Percentiles rank a stretch among this genome's conserved stretches.
Conservation (phyloP, 2,797 vertebrate species). For the Pangasius mekongensis region DNA sequence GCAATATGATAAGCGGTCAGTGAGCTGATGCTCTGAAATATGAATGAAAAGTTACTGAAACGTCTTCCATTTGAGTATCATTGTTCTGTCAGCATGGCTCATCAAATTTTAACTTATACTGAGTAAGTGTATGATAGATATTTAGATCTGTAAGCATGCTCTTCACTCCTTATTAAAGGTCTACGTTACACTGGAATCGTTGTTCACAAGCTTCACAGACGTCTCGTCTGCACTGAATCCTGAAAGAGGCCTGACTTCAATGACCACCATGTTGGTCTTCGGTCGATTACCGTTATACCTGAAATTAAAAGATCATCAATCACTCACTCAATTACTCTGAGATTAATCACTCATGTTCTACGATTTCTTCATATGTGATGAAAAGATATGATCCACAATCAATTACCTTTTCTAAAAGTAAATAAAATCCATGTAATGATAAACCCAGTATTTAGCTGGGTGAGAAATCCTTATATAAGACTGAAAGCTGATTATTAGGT, state of each 20-base stretch:
- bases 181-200: background rate
- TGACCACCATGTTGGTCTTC: conserved; percentile 17
- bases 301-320: conserved; percentile 11
- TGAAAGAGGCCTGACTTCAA: conserved; percentile 10
- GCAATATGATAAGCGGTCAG: background rate
- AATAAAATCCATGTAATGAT: too few relatives aligned
- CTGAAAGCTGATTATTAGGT: too few relatives aligned
- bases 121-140: background rate
- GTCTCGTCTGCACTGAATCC: background rate
- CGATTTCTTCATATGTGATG: background rate
- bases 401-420: background rate
- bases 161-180: background rate
- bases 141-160: background rate
- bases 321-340: background rate
- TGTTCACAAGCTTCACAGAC: background rate
- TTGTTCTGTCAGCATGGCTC: background rate
- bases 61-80: background rate
- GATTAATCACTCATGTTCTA: background rate
- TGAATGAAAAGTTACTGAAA: background rate
- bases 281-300: background rate
- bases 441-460: too few relatives aligned
- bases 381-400: background rate
- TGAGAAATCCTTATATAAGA: too few relatives aligned
- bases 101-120: background rate
- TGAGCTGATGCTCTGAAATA: background rate